Evolutionary conservation across 2,888 invertebrate genomes (phyloP).

Genomic region (Xestia c-nigrum): DNA sequence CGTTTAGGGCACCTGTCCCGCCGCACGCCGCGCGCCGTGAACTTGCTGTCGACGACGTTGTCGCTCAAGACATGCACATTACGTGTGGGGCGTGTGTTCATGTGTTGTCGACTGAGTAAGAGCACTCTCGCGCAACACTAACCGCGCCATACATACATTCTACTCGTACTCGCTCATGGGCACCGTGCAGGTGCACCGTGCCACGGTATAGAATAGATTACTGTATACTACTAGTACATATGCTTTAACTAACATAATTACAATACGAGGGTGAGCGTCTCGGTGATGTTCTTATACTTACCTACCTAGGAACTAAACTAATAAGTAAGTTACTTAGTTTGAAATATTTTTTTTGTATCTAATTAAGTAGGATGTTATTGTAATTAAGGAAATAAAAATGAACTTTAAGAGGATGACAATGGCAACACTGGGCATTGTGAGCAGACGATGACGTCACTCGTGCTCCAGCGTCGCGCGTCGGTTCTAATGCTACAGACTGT

Average conservation of each 20-base stretch:
- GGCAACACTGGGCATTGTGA: constrained; percentile 22
- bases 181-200: too few relatives aligned
- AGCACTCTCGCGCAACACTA: too few relatives aligned
- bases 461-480: constrained; percentile 9
- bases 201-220: constrained; percentile 29
- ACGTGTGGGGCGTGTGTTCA: neutral
- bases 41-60: too few relatives aligned
- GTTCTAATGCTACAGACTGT: constrained; percentile 41
- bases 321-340: constrained; percentile 17
- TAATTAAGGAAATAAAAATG: constrained; percentile 23
- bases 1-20: neutral
- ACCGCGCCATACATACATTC: too few relatives aligned
- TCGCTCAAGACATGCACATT: neutral
- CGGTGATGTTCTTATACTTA: constrained; percentile 17
- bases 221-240: constrained; percentile 51
- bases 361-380: constrained; percentile 24
- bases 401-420: constrained; percentile 14
- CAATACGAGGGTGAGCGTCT: neutral
- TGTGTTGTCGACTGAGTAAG: too few relatives aligned
- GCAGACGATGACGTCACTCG: constrained; percentile 10
- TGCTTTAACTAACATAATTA: constrained; percentile 52
- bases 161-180: too few relatives aligned
- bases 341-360: constrained; percentile 42
- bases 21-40: neutral
- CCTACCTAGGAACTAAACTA: constrained; percentile 15